Conservation (phyloP, 2,888 invertebrate species). For the Cordylochernes scorpioides region DNA sequence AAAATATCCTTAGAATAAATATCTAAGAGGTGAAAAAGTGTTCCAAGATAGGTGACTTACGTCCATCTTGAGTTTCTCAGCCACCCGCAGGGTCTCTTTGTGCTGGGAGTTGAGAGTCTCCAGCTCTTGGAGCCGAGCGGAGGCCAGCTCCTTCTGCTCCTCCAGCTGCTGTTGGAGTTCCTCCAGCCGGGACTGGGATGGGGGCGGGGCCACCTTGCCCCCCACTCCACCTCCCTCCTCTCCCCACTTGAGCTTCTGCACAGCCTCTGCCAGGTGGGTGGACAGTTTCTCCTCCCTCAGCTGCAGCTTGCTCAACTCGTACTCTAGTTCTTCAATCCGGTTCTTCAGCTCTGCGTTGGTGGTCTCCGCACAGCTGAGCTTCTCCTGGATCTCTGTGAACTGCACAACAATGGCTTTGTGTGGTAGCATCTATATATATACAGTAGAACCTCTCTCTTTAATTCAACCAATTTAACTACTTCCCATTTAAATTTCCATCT, state of each 20-base stretch:
- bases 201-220: no score
- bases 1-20: no score
- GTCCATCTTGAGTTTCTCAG: constrained; percentile 83
- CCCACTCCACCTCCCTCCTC: constrained; percentile 18
- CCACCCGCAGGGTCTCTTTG: constrained; percentile 71
- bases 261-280: constrained; percentile 72
- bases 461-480: no score
- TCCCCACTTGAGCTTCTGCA: constrained; percentile 53
- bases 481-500: no score
- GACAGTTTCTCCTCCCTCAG: constrained; percentile 71
- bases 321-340: constrained; percentile 83
- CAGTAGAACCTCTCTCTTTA: no score
- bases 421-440: no score
- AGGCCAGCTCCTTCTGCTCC: constrained; percentile 69
- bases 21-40: no score
- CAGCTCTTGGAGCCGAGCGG: constrained; percentile 67
- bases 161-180: constrained; percentile 71
- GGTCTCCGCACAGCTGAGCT: constrained; percentile 66
- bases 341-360: constrained; percentile 80
- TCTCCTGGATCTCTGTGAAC: constrained; percentile 61
- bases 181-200: constrained; percentile 43
- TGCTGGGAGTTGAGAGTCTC: constrained; percentile 78
- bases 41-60: no score
- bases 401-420: constrained; percentile 16
- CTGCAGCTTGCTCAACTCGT: constrained; percentile 45